Conservation (phyloP, 1,140 invertebrate genomes). For the Drosophila tani region DNA sequence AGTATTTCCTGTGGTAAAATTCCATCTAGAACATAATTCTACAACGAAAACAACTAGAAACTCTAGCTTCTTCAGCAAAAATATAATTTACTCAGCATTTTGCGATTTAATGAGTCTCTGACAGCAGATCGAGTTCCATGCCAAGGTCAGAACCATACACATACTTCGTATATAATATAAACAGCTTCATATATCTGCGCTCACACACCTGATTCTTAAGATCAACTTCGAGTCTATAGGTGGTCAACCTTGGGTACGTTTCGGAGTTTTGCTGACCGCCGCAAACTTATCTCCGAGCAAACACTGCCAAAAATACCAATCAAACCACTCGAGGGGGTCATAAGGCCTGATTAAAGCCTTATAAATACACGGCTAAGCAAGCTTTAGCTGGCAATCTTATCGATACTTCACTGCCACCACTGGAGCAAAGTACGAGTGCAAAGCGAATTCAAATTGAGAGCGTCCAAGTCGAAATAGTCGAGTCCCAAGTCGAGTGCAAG, state of each 20-base stretch:
- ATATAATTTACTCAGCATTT: constrained; percentile 30
- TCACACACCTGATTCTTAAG: constrained; percentile 60
- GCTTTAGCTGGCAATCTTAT: constrained; percentile 62
- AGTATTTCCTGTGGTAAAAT: background rate
- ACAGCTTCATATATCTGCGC: constrained; percentile 7
- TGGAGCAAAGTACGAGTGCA: constrained; percentile 62
- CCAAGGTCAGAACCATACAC: constrained; percentile 35
- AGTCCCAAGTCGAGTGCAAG: constrained; percentile 58
- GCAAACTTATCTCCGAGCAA: constrained; percentile 22
- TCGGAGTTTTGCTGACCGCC: constrained; percentile 9
- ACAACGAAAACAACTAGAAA: background rate
- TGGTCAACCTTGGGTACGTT: constrained; percentile 53
- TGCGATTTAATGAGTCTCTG: constrained; percentile 12
- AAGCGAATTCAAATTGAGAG: constrained; percentile 51
- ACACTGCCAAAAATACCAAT: constrained; percentile 37
- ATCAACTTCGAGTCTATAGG: constrained; percentile 36
- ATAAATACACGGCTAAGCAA: constrained; percentile 55
- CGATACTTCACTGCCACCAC: constrained; percentile 40
- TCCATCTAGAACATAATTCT: background rate
- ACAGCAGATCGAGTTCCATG: constrained; percentile 40
- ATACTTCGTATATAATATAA: constrained; percentile 1
- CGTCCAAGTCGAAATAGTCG: constrained; percentile 15
- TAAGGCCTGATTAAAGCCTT: constrained; percentile 51
- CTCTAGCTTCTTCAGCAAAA: constrained; percentile 1
- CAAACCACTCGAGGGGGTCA: constrained; percentile 49